phyloP scores from a whole-genome alignment of 2,113 vertebrate species.

The Chamaea fasciata region DNA sequence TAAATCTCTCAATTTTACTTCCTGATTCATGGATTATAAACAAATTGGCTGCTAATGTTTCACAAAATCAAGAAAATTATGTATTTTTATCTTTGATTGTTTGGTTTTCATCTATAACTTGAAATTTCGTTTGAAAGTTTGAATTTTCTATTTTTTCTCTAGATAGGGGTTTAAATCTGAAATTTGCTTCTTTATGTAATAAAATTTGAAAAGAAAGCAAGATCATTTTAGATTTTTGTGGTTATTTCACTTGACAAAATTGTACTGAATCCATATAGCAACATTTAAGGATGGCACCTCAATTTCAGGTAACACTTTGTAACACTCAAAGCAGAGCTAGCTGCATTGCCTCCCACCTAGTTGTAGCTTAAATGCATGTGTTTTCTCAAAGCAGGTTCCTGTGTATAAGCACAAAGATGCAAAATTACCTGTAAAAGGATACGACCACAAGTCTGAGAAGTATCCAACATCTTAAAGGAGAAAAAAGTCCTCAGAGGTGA shows the following conservation, averaged over 20 bases:
- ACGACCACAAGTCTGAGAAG: neutral
- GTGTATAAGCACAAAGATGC: neutral
- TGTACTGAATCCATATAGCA: neutral
- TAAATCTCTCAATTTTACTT: neutral
- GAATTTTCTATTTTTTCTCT: neutral
- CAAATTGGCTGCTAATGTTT: neutral
- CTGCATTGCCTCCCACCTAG: neutral
- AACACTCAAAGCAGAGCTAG: neutral
- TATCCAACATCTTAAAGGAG: neutral
- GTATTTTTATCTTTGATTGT: neutral
- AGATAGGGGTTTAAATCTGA: neutral
- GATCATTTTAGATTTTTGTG: neutral
- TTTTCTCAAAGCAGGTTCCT: neutral
- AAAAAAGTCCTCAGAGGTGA: neutral
- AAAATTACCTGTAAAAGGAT: neutral
- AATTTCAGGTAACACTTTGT: neutral
- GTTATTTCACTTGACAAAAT: neutral
- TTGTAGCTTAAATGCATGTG: neutral
- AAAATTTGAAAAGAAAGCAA: neutral
- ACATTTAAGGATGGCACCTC: neutral
- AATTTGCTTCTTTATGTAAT: neutral
- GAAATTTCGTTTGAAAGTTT: neutral
- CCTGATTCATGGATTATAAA: neutral
- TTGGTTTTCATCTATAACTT: neutral
- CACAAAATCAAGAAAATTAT: neutral